Base-by-base conservation (phyloP, 2,888 invertebrate genomes). In the Cryptocephalus primarius region DNA sequence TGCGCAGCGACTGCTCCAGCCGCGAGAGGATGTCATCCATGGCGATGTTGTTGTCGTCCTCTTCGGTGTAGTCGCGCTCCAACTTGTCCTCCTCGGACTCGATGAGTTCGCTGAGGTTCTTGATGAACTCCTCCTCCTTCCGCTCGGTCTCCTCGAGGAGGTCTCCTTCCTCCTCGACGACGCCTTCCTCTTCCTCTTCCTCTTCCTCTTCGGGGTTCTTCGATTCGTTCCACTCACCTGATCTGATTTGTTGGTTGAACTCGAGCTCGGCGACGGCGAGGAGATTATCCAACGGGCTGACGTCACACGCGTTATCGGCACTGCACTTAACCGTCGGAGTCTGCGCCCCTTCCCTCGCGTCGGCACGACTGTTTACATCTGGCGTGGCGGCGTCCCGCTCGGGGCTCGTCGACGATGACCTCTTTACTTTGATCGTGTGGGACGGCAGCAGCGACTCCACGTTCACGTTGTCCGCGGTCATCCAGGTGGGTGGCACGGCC, bases 191-290 rank as follows among this genome's bases (percentile, higher is more conserved):
- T 4, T 42, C 32, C 9, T 32, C 22, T 31, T 42, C 42, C 49
- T 13, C 40, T 33, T 48, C 52, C 9, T 45, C 31, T 34, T 47
- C 45, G n/a, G n/a, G n/a, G n/a, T 31, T 42, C 46, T 43, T 53
- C 48, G n/a, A n/a, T 45, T 55, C 48, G 44, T 62, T 60, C 68
- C 68, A 69, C 54, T 66, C 64, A 52, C 65, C 67, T 9, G 66
- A 65, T 55, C 67, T 64, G 54, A 68, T 63, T 54, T 79, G 78
- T 66, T 79, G 78, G 64, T 78, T 77, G 60, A 79, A 76, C 66
- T 79, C 79, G 44, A 79, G 72, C 67, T 80, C 79, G 50, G 80
- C 80, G 48, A 80, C 80, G 45, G 80, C 80, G 48, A 80, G 72
- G 59, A 80, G 69, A 66, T 75, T 79, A 64, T 79, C 79, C 57